Percentiles rank a stretch among this genome's conserved stretches.
Conservation (phyloP, 2,888 invertebrate genomes). For the Hirudinaria manillensis region DNA sequence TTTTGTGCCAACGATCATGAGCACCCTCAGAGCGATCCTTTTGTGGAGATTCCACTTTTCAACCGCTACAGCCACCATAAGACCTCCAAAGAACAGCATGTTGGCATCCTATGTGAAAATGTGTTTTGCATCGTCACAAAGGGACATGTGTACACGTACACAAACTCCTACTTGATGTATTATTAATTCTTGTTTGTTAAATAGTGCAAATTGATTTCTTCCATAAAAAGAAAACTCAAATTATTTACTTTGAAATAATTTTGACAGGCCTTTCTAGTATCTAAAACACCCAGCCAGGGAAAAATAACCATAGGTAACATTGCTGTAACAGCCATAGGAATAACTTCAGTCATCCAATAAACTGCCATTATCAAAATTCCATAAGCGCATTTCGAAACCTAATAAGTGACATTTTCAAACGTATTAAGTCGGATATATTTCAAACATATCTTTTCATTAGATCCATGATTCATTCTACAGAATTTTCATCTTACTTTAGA, state of each 20-base stretch:
- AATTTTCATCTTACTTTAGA: conserved; percentile 26
- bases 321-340: conserved; percentile 43
- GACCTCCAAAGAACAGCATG: conserved; percentile 63
- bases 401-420: conserved; percentile 25
- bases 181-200: background rate
- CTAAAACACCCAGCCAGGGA: conserved; percentile 41
- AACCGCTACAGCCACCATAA: conserved; percentile 82
- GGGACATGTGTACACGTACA: background rate
- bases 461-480: background rate
- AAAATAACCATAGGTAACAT: conserved; percentile 42
- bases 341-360: conserved; percentile 43
- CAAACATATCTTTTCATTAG: too few relatives aligned
- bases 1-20: conserved; percentile 61
- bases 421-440: background rate
- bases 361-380: conserved; percentile 45
- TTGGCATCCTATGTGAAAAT: conserved; percentile 45
- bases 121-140: background rate
- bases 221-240: too few relatives aligned
- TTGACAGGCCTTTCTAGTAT: conserved; percentile 38
- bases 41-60: conserved; percentile 83
- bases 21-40: conserved; percentile 75
- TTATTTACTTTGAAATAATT: conserved; percentile 42
- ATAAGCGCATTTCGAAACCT: conserved; percentile 49
- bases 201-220: background rate
- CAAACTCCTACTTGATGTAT: background rate